phyloP scores from a whole-genome alignment of 2,888 invertebrate species.

The Spilarctia lutea region DNA sequence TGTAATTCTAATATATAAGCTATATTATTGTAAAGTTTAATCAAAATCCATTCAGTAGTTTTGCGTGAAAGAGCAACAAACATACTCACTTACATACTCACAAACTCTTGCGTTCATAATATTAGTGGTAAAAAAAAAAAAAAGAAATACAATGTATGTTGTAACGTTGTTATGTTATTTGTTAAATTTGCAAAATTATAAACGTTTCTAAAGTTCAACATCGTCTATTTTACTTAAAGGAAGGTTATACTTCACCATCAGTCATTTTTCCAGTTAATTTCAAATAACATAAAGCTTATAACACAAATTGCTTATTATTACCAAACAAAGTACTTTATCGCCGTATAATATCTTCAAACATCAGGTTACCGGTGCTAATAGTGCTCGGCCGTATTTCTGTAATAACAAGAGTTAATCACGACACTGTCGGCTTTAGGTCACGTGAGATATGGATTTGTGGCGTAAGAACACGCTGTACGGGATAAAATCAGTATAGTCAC shows the following conservation, averaged over 20 bases:
- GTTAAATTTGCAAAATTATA: background rate
- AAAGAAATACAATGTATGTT: no score
- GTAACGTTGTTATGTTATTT: no score
- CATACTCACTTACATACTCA: no score
- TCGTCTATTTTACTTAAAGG: background rate
- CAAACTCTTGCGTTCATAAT: no score
- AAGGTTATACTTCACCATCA: background rate
- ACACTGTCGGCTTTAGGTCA: conserved; percentile 13
- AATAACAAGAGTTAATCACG: conserved; percentile 40
- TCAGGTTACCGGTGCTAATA: conserved; percentile 37
- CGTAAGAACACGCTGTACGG: conserved; percentile 23
- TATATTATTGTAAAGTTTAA: no score
- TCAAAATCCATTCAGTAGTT: no score
- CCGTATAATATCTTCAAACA: conserved; percentile 39
- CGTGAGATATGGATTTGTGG: conserved; percentile 30
- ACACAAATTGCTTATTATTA: conserved; percentile 12
- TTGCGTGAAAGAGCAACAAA: no score
- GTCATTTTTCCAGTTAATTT: background rate
- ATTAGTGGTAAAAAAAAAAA: no score
- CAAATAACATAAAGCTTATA: background rate
- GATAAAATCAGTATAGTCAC: conserved; percentile 24
- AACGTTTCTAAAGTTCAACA: background rate
- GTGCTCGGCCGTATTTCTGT: conserved; percentile 35
- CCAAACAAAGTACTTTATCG: conserved; percentile 29
- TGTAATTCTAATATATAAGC: no score